Percentiles rank a stretch among this genome's conserved stretches.
phyloP scores from a whole-genome alignment of 2,797 vertebrate genomes.

The Ibycter americanus region DNA sequence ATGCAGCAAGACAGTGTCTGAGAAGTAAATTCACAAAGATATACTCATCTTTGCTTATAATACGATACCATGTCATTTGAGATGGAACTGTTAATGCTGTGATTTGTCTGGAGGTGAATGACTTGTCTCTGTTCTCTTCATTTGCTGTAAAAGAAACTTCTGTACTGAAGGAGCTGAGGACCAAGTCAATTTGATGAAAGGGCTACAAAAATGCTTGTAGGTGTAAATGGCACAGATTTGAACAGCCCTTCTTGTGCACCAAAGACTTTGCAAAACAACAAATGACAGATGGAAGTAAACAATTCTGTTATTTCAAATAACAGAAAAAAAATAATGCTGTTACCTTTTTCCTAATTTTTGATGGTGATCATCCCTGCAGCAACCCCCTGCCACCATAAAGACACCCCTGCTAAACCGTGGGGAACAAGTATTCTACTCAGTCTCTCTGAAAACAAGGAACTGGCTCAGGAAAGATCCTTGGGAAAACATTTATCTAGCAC shows the following conservation, averaged over 20 bases:
- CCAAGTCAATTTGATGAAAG: background rate
- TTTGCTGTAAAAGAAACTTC: background rate
- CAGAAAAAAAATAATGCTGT: background rate
- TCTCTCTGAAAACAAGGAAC: background rate
- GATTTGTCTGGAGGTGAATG: background rate
- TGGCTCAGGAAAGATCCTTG: background rate
- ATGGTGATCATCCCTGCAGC: background rate
- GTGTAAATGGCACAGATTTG: background rate
- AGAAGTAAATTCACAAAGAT: background rate
- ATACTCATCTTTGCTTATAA: background rate
- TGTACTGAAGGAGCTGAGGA: background rate
- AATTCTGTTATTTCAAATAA: background rate
- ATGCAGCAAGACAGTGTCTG: background rate
- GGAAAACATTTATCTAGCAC: background rate
- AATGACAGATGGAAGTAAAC: background rate
- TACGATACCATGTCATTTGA: background rate
- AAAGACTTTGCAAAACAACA: background rate
- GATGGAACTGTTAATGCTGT: background rate
- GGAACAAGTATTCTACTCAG: background rate
- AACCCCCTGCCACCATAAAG: fast-evolving
- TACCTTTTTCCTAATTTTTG: background rate
- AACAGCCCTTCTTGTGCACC: background rate
- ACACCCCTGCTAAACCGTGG: background rate
- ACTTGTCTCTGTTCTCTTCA: background rate
- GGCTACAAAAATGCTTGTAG: background rate